Evolutionary conservation across 2,888 invertebrate genomes (phyloP).

Genomic region (Caenorhabditis virilis): DNA sequence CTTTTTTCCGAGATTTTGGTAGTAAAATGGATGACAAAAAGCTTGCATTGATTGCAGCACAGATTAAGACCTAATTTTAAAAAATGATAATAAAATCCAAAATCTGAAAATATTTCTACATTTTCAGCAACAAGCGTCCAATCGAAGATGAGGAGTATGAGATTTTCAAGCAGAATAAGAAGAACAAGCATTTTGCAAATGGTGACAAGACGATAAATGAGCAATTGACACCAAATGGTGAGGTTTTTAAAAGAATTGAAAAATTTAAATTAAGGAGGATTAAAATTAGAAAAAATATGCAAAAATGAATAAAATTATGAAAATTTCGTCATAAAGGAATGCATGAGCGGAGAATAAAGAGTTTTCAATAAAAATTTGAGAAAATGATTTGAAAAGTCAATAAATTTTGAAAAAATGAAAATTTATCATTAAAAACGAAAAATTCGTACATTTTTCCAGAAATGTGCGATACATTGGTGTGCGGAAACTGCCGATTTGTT

Average conservation of each 20-base stretch:
- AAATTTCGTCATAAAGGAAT: background rate
- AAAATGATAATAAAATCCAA: constrained; percentile 2
- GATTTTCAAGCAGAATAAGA: constrained; percentile 40
- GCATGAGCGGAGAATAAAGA: background rate
- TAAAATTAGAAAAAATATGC: background rate
- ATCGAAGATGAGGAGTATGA: constrained; percentile 35
- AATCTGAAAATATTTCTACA: background rate
- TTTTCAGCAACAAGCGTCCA: constrained; percentile 24
- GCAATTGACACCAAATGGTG: constrained; percentile 41
- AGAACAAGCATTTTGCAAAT: constrained; percentile 33
- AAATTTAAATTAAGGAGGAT: background rate
- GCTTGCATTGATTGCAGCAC: too few relatives aligned
- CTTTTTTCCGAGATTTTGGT: too few relatives aligned
- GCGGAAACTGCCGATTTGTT: constrained; percentile 79
- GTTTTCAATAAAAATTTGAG: background rate
- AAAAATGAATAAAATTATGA: background rate
- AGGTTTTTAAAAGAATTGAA: too few relatives aligned
- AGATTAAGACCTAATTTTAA: constrained; percentile 1
- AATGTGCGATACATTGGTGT: constrained; percentile 76
- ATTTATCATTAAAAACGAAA: too few relatives aligned
- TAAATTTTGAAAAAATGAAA: too few relatives aligned
- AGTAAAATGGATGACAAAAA: too few relatives aligned
- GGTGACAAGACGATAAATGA: constrained; percentile 38
- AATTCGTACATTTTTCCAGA: constrained; percentile 12
- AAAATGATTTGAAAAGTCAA: background rate